Conservation (phyloP, 2,888 invertebrate genomes). For the Tenodera sinensis region DNA sequence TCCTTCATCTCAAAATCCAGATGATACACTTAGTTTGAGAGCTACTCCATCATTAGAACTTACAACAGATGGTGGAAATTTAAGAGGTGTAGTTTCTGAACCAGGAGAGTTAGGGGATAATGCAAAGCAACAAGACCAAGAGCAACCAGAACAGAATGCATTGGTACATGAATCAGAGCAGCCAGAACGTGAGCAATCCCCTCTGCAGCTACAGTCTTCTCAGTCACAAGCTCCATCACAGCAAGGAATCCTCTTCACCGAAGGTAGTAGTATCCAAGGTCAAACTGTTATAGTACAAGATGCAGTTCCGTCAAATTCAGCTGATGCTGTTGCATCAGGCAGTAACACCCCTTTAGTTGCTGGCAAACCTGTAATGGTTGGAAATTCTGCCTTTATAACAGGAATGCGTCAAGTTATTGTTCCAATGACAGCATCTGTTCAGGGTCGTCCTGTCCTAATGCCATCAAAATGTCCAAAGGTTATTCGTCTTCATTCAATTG, state of each 20-base stretch:
- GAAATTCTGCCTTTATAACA: slow-evolving; percentile 35
- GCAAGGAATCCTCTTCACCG: slow-evolving; percentile 35
- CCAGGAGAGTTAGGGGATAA: not conserved
- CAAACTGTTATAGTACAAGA: slow-evolving; percentile 37
- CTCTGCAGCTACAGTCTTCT: slow-evolving; percentile 22
- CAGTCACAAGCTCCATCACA: slow-evolving; percentile 24
- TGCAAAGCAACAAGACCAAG: not conserved
- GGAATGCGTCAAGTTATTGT: slow-evolving; percentile 33
- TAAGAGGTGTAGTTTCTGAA: slow-evolving; percentile 39
- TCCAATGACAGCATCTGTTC: slow-evolving; percentile 31
- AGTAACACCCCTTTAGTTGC: slow-evolving; percentile 34
- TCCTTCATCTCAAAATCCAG: slow-evolving; percentile 41
- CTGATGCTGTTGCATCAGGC: slow-evolving; percentile 35
- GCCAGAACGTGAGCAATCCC: slow-evolving; percentile 35
- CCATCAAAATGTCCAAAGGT: slow-evolving; percentile 33
- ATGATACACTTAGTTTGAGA: slow-evolving; percentile 36
- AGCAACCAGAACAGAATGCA: slow-evolving; percentile 4
- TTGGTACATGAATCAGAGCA: slow-evolving; percentile 31
- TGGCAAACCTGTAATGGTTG: slow-evolving; percentile 37
- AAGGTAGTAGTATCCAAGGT: slow-evolving; percentile 36
- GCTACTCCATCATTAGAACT: slow-evolving; percentile 35
- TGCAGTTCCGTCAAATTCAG: slow-evolving; percentile 41
- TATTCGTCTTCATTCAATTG: slow-evolving; percentile 38
- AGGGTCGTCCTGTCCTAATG: slow-evolving; percentile 34
- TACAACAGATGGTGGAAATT: slow-evolving; percentile 39